Evolutionary conservation across 2,113 vertebrate genomes (phyloP), one percentile per base, ranked within the genome.

Genomic region (Phylloscopus trochilus): DNA sequence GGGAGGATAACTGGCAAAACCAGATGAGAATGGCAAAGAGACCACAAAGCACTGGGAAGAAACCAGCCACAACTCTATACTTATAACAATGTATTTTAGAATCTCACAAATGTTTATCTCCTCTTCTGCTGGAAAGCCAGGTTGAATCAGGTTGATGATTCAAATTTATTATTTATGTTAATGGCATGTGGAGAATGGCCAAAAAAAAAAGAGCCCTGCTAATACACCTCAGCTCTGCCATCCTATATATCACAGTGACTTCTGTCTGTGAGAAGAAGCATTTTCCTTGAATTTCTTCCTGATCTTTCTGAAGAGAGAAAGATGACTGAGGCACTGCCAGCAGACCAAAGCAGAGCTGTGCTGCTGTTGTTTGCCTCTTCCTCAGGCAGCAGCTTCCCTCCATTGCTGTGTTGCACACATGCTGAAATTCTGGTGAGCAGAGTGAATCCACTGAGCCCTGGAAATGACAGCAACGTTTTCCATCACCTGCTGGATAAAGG

Each of bases 291-390:
- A 64, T 87, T 94, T 82, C 21, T 66, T 76, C 60, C 44, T 82
- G 41, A 60, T 79, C 33, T 90, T 83, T 72, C 59, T 35, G 41
- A 77, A 56, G 67, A 90, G 58, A 67, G 33, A 63, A 88, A 76
- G 52, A 47, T 51, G 69, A 59, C 33, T 30, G 47, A 63, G 64
- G 16, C 64, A 46, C 6, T 67, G 56, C 53, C 80, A 94, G 44
- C 62, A 85, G 60, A 70, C 30, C 64, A 91, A 39, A 74, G 91
- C 91, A 89, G 64, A 89, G 63, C n/a, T 21, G 27, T 47, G 60
- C 58, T 77, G 79, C 58, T 74, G 66, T 2, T 47, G 17, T 1
- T 3, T 6, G 19, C 15, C 43, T 56, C 59, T 27, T n/a, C 53
- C 59, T 74, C 4, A 2, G 12, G 67, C 52, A 67, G 64, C 2